Base-by-base conservation (phyloP, 2,888 invertebrate species). In the Ctena decussata region DNA sequence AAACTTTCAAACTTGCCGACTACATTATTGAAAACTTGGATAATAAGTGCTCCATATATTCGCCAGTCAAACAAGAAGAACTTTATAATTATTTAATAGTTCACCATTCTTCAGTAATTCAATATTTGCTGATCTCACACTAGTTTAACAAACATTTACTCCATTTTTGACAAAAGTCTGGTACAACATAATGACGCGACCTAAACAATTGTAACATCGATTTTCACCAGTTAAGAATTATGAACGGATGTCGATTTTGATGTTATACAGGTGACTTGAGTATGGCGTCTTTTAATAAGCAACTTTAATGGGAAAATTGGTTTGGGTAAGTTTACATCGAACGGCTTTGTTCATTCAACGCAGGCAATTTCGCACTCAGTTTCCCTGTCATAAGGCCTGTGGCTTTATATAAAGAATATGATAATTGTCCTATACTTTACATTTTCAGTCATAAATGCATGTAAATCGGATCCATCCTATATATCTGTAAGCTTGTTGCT, bases 301-400 rank as follows among this genome's bases (percentile, higher is more conserved):
- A 53, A 74, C n/a, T 82, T 11, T 80, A 80, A 82, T 74, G 70
- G 77, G 85, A 70, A 79, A 75, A 85, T 82, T 39, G 49, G 32
- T 60, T 46, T 37, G 82, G 82, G 80, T 85, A 80, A 82, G 77
- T 77, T 86, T 86, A 77, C 85, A 82, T 60, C 80, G 77, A 82
- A 49, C n/a, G 37, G 73, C 74, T 73, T 82, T 76, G 79, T 82
- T 72, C 44, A n/a, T 6, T 21, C 11, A 65, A 32, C 35, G 15
- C 11, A 35, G 18, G 32, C 65, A 65, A 65, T 65, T 65, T 65
- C 21, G 30, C 30, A 65, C 65, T 30, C 32, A 65, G 18, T 18
- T 65, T 65, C 65, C 65, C 65, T 35, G 65, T 65, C 35, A 65
- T 35, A 35, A 65, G 18, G 65, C 65, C 27, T 35, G 65, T 35